These are phyloP conservation scores for Eustalomyia histrio DNA, from an alignment of 2,888 invertebrate species.

Conservation along the genomic window DNA sequence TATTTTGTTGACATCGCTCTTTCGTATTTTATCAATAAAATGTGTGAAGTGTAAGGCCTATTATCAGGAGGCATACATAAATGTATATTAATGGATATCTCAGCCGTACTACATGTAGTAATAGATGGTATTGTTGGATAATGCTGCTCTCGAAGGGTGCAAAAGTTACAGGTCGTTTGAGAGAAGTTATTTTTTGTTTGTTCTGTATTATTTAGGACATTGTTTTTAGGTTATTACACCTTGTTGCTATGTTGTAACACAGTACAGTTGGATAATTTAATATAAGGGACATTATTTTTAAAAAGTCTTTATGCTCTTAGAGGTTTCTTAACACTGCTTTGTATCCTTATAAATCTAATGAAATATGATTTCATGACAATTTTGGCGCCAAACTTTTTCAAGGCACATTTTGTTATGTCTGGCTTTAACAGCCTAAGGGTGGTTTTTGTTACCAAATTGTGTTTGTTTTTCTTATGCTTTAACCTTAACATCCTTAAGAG, in stretches of 20 bases:
- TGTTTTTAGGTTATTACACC: constrained; percentile 38
- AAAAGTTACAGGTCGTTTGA: constrained; percentile 51
- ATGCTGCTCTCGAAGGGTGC: constrained; percentile 47
- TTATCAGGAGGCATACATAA: constrained; percentile 54
- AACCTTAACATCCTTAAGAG: constrained; percentile 36
- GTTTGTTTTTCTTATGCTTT: constrained; percentile 9
- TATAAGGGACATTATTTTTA: not conserved
- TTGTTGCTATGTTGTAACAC: constrained; percentile 60
- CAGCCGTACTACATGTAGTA: not conserved
- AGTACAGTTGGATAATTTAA: constrained; percentile 54
- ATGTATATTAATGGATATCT: not conserved
- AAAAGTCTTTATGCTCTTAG: constrained; percentile 2
- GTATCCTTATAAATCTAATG: constrained; percentile 16
- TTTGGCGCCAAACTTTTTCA: constrained; percentile 67
- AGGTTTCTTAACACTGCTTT: not conserved
- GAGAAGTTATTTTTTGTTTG: constrained; percentile 22
- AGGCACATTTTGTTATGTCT: constrained; percentile 28
- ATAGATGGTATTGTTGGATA: constrained; percentile 17
- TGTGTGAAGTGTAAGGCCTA: constrained; percentile 61
- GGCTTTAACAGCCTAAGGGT: constrained; percentile 56
- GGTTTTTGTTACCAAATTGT: constrained; percentile 41
- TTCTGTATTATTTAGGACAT: constrained; percentile 51
- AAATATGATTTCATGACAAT: constrained; percentile 45
- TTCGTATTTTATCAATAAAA: constrained; percentile 68
- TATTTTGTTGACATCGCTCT: constrained; percentile 78